Conservation (phyloP, 2,888 invertebrate species). For the Caenorhabditis drosophilae region DNA sequence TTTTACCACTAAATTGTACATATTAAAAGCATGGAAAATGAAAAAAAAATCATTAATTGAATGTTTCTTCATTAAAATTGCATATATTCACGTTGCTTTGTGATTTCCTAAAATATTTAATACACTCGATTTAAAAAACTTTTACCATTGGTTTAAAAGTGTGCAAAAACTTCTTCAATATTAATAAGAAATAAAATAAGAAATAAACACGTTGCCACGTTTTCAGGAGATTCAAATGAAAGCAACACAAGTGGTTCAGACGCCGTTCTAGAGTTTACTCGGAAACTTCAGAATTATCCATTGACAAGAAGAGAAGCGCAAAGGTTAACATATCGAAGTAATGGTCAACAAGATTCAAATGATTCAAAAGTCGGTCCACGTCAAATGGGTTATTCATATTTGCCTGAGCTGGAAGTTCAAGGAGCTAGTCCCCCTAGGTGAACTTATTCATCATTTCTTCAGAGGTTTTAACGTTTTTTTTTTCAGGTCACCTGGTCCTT, state of each 20-base stretch:
- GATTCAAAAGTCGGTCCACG: conserved; percentile 40
- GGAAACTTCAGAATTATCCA: conserved; percentile 67
- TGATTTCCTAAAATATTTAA: too few relatives aligned
- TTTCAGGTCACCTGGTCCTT: conserved; percentile 46
- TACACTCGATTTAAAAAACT: too few relatives aligned
- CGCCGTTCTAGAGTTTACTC: conserved; percentile 67
- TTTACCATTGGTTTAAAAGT: too few relatives aligned
- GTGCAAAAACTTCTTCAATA: too few relatives aligned
- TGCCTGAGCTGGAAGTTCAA: conserved; percentile 67
- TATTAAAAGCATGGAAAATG: too few relatives aligned
- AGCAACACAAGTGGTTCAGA: conserved; percentile 66
- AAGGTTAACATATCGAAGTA: conserved; percentile 52
- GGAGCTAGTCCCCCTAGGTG: conserved; percentile 66
- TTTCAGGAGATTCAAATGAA: conserved; percentile 64
- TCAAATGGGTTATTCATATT: conserved; percentile 56
- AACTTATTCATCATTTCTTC: conserved; percentile 3
- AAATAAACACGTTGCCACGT: too few relatives aligned
- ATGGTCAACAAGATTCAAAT: conserved; percentile 48
- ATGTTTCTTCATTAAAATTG: too few relatives aligned
- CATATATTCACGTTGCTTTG: too few relatives aligned
- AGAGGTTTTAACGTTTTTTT: not conserved
- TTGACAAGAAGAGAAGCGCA: conserved; percentile 61
- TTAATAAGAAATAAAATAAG: too few relatives aligned
- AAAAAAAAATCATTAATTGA: too few relatives aligned
- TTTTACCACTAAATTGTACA: too few relatives aligned